Evolutionary conservation across 92 coral and sea anemone species (phyloP), one percentile per base, ranked within the genome.

Genomic region (Heteractis magnifica): DNA sequence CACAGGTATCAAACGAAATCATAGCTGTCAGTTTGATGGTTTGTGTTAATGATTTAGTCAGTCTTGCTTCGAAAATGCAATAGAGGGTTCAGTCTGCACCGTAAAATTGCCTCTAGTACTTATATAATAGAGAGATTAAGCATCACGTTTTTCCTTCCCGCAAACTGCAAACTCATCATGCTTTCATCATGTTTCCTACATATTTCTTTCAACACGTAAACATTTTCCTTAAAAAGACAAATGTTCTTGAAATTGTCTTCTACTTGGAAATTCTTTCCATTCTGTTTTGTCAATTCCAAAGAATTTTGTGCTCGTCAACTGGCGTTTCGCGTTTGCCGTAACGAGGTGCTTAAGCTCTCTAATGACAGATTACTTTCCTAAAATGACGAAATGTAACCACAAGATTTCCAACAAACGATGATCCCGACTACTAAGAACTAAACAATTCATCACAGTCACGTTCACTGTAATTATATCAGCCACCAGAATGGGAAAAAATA

Each of bases 351-450:
- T 34, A 34, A 34, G 44, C 44, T 34, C 44, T 34, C 44, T 34
- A 0, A 10, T 81, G 84, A 81, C 77, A 81, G 84, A 81, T 59
- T n/a, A 71, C 64, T 70, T 70, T 3, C 53, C 50, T 20, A n/a
- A 71, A 70, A 81, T 52, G 52, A 79, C 59, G 71, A 62, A 79
- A 78, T 65, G 62, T 65, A 71, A 80, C 83, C 75, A 74, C 83
- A 80, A 44, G 51, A 81, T 15, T 3, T 13, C 56, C 10, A 34
- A 34, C 10, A 6, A 14, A 23, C 48, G 9, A 64, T 10, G 26
- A 68, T 11, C 26, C 15, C 73, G 5, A 23, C 10, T 20, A 23
- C 26, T 26, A 26, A 68, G 44, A 2, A 68, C 73, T 68, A 26
- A 68, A 23, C 11, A 68, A 68, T 68, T 4, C 14, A 53, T 53